Conservation (phyloP, 1,140 invertebrate genomes). For the Macrobrachium rosenbergii region DNA sequence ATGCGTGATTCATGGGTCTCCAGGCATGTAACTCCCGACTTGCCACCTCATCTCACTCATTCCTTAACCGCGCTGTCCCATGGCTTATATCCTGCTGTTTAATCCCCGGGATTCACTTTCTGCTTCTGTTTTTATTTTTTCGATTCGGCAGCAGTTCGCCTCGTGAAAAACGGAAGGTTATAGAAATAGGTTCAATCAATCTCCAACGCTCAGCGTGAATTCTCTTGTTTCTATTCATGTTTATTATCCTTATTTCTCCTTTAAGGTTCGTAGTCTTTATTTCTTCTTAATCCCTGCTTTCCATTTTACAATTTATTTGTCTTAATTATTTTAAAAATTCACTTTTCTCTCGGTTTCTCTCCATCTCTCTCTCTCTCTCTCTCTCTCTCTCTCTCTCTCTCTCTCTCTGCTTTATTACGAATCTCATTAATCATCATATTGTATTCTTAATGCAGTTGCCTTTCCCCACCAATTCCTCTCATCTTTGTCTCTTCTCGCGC, state of each 20-base stretch:
- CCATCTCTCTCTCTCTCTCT: neutral
- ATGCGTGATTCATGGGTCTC: neutral
- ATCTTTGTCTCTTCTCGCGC: neutral
- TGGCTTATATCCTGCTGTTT: neutral
- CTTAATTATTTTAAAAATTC: neutral
- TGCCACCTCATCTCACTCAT: neutral
- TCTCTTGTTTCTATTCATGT: too few relatives aligned
- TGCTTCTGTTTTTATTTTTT: neutral
- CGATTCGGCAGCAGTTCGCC: neutral
- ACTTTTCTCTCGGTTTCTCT: neutral
- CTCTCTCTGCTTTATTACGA: neutral
- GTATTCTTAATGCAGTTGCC: neutral
- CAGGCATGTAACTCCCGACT: too few relatives aligned
- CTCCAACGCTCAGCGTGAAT: too few relatives aligned
- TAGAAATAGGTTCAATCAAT: too few relatives aligned
- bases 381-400: neutral
- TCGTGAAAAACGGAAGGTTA: too few relatives aligned
- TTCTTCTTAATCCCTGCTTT: neutral
- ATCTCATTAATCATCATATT: neutral
- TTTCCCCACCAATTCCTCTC: neutral
- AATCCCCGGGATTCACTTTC: too few relatives aligned
- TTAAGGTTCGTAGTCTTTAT: too few relatives aligned
- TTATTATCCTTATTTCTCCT: neutral
- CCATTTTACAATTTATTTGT: too few relatives aligned
- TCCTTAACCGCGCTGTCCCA: neutral